Evolutionary conservation across 2,888 invertebrate genomes (phyloP), one percentile per base, ranked within the genome.

Genomic region (Clostera curtula): DNA sequence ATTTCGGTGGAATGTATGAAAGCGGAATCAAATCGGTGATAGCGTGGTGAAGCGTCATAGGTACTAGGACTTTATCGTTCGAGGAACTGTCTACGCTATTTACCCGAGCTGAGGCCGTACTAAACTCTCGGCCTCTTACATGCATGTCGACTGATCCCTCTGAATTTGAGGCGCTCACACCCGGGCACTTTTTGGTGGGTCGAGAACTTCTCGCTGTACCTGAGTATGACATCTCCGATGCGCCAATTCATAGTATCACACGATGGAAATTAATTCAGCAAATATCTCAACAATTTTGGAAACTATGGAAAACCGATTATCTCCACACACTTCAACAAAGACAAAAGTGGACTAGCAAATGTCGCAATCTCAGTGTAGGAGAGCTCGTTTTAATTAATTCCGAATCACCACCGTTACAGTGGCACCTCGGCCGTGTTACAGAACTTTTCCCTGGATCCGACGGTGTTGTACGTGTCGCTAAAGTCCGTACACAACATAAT

Each of bases 211-310:
- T 35, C 1, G 19, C 24, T n/a, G 17, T 23, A 9, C 40, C 34
- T n/a, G 29, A 33, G 11, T 27, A 30, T 13, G 25, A 33, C 14
- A n/a, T 35, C 5, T 14, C 24, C 2, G 19, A 30, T 6, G n/a
- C 14, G 5, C 22, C 27, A 5, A 7, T 25, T 5, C 15, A 16
- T 9, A 25, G 34, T 4, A 28, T 43, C 3, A 20, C 25, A 5
- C 36, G 41, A 4, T 43, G 40, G 33, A 29, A 46, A 19, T 23
- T 28, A n/a, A 17, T 46, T 5, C 40, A 46, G 23, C 31, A 39
- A 11, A 21, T 34, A 1, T 29, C 34, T 7, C 38, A 36, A 19
- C 28, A 29, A 9, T 40, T 47, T 20, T 45, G 45, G 45, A 24
- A 27, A n/a, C 16, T 31, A 7, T 45, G 42, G 42, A 24, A 19